Evolutionary conservation across 2,888 invertebrate genomes (phyloP).

Genomic region (Agonopterix heracliana): DNA sequence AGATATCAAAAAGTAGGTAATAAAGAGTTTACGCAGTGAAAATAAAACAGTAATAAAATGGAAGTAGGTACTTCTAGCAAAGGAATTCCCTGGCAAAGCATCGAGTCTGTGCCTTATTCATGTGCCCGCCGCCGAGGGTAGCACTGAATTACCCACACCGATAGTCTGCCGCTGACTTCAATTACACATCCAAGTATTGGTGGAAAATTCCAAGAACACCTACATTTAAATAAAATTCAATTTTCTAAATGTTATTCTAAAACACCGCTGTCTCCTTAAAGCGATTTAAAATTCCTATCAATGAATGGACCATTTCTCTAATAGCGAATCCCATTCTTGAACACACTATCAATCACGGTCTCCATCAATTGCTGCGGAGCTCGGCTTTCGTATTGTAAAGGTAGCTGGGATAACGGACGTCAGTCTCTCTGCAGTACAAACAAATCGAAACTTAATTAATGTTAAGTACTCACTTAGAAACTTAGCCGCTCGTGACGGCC

Average conservation of each 20-base stretch:
- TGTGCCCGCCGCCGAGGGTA: constrained; percentile 8
- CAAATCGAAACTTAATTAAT: constrained; percentile 32
- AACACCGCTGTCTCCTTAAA: background rate
- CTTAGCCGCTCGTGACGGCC: constrained; percentile 37
- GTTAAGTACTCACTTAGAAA: constrained; percentile 22
- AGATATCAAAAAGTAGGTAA: background rate
- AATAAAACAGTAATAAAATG: no score
- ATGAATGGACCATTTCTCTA: constrained; percentile 9
- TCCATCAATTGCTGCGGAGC: constrained; percentile 7
- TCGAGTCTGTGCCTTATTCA: background rate
- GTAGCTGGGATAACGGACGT: background rate
- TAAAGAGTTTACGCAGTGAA: no score
- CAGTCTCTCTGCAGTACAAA: constrained; percentile 20
- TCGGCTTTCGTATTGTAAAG: background rate
- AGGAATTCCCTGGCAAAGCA: no score
- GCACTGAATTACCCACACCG: constrained; percentile 16
- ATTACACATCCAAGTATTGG: constrained; percentile 10
- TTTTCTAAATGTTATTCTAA: constrained; percentile 10
- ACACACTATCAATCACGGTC: constrained; percentile 6
- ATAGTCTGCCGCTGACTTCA: constrained; percentile 14
- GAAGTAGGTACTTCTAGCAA: no score
- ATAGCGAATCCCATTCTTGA: constrained; percentile 6
- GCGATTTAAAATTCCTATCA: constrained; percentile 8
- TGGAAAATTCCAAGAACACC: constrained; percentile 5
- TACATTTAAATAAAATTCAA: constrained; percentile 24